Evolutionary conservation across 1,140 invertebrate genomes (phyloP).

Genomic region (Neuroterus valhalla): DNA sequence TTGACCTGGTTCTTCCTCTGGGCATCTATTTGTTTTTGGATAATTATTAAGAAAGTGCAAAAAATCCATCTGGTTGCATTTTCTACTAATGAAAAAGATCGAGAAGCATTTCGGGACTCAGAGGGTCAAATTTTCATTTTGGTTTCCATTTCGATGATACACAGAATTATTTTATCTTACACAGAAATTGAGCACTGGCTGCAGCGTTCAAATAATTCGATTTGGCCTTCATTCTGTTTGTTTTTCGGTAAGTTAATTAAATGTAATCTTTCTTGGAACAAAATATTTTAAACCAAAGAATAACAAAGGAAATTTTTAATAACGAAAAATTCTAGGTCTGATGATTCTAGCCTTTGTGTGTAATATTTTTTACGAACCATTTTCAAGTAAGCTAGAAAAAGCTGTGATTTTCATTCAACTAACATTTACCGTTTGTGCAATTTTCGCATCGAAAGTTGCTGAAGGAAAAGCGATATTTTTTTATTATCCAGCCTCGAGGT

Average conservation of each 20-base stretch:
- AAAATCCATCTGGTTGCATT: background rate
- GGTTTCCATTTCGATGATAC: background rate
- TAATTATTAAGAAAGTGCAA: conserved; percentile 8
- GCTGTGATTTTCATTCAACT: background rate
- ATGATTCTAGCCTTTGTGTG: background rate
- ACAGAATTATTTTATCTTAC: conserved; percentile 2
- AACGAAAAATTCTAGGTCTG: conserved; percentile 2
- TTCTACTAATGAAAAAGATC: background rate
- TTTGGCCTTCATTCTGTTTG: background rate
- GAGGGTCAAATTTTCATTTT: background rate
- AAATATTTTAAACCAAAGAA: background rate
- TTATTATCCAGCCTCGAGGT: conserved; percentile 11
- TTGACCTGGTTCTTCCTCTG: background rate
- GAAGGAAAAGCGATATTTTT: background rate
- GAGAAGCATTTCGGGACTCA: background rate
- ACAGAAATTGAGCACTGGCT: background rate
- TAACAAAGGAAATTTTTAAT: background rate
- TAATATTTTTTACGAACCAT: background rate
- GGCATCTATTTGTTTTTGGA: conserved; percentile 17
- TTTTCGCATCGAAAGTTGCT: conserved; percentile 10
- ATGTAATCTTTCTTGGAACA: background rate
- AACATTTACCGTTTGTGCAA: background rate
- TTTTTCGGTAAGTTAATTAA: background rate
- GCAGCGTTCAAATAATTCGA: background rate
- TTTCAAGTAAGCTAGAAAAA: background rate